Conservation (phyloP, 1,140 invertebrate genomes). For the Galendromus occidentalis region DNA sequence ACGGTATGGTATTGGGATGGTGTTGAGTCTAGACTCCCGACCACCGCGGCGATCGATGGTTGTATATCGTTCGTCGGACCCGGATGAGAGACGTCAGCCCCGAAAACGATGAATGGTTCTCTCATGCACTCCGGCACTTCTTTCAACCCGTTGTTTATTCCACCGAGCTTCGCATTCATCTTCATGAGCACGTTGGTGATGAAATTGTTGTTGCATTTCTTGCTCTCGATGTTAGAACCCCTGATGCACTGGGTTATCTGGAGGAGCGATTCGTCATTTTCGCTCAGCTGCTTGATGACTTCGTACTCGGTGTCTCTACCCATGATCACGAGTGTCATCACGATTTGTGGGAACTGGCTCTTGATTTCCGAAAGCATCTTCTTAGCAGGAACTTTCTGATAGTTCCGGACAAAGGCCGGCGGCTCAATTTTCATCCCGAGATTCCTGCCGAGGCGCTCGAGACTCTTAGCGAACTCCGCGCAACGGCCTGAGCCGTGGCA, state of each 20-base stretch:
- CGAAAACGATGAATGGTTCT: conserved; percentile 43
- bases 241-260: background rate
- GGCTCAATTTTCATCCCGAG: background rate
- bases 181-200: conserved; percentile 30
- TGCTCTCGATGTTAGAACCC: background rate
- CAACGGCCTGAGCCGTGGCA: background rate
- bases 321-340: background rate
- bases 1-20: conserved; percentile 15
- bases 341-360: background rate
- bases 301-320: background rate
- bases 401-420: background rate
- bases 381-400: background rate
- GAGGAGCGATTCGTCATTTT: background rate
- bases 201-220: background rate
- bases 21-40: conserved; percentile 17
- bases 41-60: conserved; percentile 61
- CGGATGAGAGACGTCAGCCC: conserved; percentile 74
- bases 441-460: background rate
- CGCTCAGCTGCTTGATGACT: background rate
- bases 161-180: conserved; percentile 64
- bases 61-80: conserved; percentile 41
- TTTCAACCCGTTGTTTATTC: conserved; percentile 46
- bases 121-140: conserved; percentile 17
- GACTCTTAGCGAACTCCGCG: background rate
- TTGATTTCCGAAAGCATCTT: conserved; percentile 8